These are phyloP conservation scores for Sebastes oblongus DNA, from an alignment of 2,797 vertebrate species.

Conservation along the genomic window DNA sequence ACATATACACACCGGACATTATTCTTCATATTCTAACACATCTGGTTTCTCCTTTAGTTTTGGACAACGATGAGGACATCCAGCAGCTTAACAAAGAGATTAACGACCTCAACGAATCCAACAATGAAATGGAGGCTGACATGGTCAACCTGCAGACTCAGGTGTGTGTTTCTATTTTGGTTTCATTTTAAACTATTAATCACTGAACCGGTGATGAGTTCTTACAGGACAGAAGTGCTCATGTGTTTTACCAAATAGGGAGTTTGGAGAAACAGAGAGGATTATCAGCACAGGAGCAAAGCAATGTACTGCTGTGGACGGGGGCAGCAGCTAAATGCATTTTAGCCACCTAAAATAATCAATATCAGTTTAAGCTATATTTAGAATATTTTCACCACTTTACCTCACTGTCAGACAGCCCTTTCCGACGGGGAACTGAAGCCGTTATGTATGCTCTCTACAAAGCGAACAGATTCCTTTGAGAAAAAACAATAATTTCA, in stretches of 20 bases:
- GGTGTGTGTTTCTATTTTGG: slow-evolving; percentile 73
- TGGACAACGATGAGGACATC: slow-evolving; percentile 97
- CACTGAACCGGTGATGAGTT: neutral
- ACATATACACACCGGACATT: neutral
- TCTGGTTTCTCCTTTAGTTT: slow-evolving; percentile 74
- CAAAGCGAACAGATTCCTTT: neutral
- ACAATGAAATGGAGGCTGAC: slow-evolving; percentile 96
- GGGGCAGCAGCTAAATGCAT: no score
- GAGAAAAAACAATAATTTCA: no score
- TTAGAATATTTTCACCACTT: neutral
- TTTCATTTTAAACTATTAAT: neutral
- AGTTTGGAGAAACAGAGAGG: neutral
- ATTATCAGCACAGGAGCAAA: neutral
- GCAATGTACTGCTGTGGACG: no score
- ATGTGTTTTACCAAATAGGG: neutral
- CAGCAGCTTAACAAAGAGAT: slow-evolving; percentile 99
- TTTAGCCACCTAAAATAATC: no score
- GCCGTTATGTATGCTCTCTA: neutral
- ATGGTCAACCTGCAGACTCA: slow-evolving; percentile 98
- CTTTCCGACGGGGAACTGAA: neutral
- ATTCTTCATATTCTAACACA: neutral
- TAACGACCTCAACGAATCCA: slow-evolving; percentile 95
- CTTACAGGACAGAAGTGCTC: neutral
- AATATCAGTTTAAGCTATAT: neutral
- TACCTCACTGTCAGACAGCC: neutral